Conservation (phyloP, 1,140 invertebrate species). For the Aphidius ervi region DNA sequence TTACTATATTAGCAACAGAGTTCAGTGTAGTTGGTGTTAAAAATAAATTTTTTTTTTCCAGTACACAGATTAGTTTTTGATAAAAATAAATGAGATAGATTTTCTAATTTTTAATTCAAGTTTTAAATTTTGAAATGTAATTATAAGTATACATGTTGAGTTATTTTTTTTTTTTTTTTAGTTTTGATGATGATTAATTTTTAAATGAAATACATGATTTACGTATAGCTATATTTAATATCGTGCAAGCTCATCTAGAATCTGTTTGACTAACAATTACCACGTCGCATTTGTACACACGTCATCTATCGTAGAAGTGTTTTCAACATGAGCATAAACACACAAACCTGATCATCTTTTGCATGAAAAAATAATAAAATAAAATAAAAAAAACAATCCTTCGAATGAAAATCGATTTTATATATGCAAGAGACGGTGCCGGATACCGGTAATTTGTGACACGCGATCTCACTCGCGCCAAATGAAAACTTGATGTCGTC, state of each 20-base stretch:
- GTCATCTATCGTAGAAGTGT: too few species aligned
- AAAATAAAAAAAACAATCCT: conserved; percentile 15
- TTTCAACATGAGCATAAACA: conserved; percentile 3
- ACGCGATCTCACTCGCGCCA: conserved; percentile 40
- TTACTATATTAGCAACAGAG: too few species aligned
- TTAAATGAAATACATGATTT: not conserved
- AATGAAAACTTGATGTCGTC: conserved; percentile 45
- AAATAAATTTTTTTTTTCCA: too few species aligned
- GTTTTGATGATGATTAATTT: not conserved
- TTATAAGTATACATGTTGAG: too few species aligned
- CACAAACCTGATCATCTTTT: conserved; percentile 4
- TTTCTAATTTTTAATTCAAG: too few species aligned
- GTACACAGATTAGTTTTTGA: too few species aligned
- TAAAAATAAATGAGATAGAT: too few species aligned
- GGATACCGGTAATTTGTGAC: conserved; percentile 48
- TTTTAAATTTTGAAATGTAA: too few species aligned
- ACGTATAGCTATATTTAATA: not conserved
- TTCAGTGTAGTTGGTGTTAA: too few species aligned
- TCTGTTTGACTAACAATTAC: conserved; percentile 18
- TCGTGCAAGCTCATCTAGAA: not conserved
- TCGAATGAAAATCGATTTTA: conserved; percentile 45
- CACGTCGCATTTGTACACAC: not conserved
- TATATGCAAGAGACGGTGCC: conserved; percentile 6
- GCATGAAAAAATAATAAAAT: conserved; percentile 3
- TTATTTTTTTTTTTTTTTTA: too few species aligned